A percentile compares a stretch with the other conserved stretches of the same genome.
Evolutionary conservation across 2,113 vertebrate species (phyloP).

Genomic region (Amphiprion percula): DNA sequence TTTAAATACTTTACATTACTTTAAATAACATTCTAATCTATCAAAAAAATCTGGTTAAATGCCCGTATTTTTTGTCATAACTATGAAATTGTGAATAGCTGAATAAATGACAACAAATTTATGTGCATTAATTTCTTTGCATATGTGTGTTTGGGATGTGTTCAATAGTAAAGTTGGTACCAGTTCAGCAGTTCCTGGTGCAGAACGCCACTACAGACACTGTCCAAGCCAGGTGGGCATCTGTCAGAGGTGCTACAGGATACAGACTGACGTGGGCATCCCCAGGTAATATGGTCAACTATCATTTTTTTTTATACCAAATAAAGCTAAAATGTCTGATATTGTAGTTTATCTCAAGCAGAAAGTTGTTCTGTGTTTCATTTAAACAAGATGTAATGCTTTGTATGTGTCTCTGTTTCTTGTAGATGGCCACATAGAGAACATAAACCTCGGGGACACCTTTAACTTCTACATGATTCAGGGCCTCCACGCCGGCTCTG

Average conservation of each 20-base stretch:
- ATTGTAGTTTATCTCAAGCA: too few species aligned
- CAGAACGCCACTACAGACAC: slow-evolving; percentile 91
- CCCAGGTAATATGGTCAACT: slow-evolving; percentile 77
- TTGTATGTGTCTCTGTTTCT: slow-evolving; percentile 3
- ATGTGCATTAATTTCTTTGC: slow-evolving; percentile 7
- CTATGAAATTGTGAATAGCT: background rate
- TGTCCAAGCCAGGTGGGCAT: slow-evolving; percentile 86
- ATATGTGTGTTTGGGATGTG: slow-evolving; percentile 31
- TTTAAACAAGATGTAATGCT: background rate
- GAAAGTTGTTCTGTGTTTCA: background rate
- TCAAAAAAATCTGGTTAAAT: background rate
- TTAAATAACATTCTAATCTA: background rate
- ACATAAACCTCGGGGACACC: slow-evolving; percentile 86
- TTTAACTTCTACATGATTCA: slow-evolving; percentile 92
- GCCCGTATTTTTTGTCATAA: background rate
- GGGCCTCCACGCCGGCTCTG: slow-evolving; percentile 84
- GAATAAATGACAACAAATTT: background rate
- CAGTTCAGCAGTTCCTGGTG: slow-evolving; percentile 85
- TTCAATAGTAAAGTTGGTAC: slow-evolving; percentile 87
- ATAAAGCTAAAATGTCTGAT: background rate
- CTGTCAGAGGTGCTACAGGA: slow-evolving; percentile 88
- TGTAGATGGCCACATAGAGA: slow-evolving; percentile 88
- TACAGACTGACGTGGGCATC: slow-evolving; percentile 92
- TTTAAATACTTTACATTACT: background rate
- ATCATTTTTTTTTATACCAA: background rate